Percentiles rank a stretch among this genome's conserved stretches.
Conservation (phyloP, 2,888 invertebrate genomes). For the Hirtodrosophila confusa region DNA sequence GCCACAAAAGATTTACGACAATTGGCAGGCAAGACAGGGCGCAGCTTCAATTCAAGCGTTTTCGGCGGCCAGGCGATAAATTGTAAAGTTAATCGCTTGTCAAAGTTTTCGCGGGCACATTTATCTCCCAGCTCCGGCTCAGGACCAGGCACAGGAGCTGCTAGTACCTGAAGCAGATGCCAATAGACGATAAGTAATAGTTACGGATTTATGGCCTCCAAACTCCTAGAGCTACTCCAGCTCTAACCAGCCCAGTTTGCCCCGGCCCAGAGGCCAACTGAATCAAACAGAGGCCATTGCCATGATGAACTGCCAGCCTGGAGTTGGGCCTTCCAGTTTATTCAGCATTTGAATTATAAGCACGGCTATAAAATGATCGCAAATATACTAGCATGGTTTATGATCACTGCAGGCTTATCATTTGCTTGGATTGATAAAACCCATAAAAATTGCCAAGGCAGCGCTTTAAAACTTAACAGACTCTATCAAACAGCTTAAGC, state of each 20-base stretch:
- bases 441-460: constrained; percentile 26
- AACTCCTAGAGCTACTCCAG: constrained; percentile 9
- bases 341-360: not conserved
- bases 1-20: constrained; percentile 68
- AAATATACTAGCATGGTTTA: constrained; percentile 16
- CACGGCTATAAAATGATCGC: constrained; percentile 24
- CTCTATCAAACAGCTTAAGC: constrained; percentile 2
- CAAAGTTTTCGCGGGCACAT: constrained; percentile 73
- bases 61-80: constrained; percentile 60
- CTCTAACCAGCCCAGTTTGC: not conserved
- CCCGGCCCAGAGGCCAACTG: too few relatives aligned
- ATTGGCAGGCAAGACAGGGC: constrained; percentile 31
- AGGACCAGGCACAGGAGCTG: constrained; percentile 29
- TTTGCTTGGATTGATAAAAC: constrained; percentile 44
- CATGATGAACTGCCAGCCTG: constrained; percentile 9
- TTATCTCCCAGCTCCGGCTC: constrained; percentile 50
- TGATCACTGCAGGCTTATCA: constrained; percentile 42
- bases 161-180: constrained; percentile 16
- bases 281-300: too few relatives aligned
- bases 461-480: not conserved
- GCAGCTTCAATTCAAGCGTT: not conserved
- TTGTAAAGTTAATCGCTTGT: constrained; percentile 79
- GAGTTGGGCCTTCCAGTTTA: constrained; percentile 1
- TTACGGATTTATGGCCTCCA: constrained; percentile 33
- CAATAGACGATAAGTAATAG: constrained; percentile 38